phyloP scores from a whole-genome alignment of 2,113 vertebrate genomes.

The Tachycineta bicolor region DNA sequence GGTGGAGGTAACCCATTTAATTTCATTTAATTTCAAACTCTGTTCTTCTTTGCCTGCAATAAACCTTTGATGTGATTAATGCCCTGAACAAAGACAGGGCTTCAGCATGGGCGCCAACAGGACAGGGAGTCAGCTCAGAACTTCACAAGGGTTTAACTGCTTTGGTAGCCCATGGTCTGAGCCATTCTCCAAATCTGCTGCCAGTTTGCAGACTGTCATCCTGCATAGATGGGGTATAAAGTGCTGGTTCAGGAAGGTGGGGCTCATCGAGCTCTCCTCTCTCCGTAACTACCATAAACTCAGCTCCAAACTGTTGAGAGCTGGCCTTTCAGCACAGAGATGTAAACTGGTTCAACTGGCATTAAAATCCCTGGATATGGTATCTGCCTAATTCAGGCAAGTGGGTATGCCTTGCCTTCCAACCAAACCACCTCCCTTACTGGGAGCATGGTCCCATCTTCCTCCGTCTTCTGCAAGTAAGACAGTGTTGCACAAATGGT shows the following conservation, averaged over 20 bases:
- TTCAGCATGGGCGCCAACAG: background rate
- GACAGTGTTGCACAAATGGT: background rate
- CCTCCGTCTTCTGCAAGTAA: background rate
- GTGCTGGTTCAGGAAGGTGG: background rate
- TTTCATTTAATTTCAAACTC: background rate
- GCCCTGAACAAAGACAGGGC: background rate
- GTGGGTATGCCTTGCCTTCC: background rate
- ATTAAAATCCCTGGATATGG: background rate
- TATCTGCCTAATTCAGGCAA: background rate
- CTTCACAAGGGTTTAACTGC: background rate
- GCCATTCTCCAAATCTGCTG: background rate
- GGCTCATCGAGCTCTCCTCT: background rate
- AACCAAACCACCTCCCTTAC: background rate
- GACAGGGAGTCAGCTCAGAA: background rate
- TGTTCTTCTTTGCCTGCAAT: background rate
- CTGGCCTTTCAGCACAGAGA: rapidly evolving
- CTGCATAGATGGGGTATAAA: background rate
- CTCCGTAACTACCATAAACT: background rate
- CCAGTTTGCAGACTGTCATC: background rate
- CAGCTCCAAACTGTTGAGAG: background rate
- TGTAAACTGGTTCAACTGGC: background rate
- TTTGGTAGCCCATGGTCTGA: background rate
- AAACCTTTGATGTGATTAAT: conserved; percentile 2
- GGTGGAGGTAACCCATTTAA: background rate
- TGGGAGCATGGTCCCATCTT: background rate